These are phyloP conservation scores for Drosophila engyochracea DNA, from an alignment of 2,888 invertebrate species.

Conservation along the genomic window DNA sequence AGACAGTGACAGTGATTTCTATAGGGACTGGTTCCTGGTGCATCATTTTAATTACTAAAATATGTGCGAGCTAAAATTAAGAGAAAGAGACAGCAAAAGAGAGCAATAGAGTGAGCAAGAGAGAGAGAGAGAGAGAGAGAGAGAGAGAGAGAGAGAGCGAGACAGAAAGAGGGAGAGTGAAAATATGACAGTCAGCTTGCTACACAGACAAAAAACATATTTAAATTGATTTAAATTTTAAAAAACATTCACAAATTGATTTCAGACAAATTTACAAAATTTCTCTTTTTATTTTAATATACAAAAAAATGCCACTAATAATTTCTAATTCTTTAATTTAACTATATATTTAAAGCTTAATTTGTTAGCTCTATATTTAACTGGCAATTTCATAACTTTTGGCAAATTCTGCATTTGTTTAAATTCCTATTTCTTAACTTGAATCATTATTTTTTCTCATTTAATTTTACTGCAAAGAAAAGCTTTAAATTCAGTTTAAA, in stretches of 20 bases:
- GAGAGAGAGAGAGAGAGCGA: not conserved
- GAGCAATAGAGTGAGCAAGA: not conserved
- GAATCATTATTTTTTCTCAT: not conserved
- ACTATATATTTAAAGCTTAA: not conserved
- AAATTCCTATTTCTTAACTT: not conserved
- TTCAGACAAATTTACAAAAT: not conserved
- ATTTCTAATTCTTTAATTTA: not conserved
- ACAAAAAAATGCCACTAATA: too few species aligned
- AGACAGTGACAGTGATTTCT: conserved; percentile 71
- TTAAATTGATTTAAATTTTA: not conserved
- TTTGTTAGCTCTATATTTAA: not conserved
- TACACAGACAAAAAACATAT: not conserved
- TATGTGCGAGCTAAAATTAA: conserved; percentile 75
- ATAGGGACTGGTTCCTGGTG: conserved; percentile 83
- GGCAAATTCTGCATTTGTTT: not conserved
- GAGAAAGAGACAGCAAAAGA: conserved; percentile 20
- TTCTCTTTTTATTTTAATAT: too few species aligned
- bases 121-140: not conserved
- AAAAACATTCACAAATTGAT: not conserved
- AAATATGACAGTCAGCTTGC: conserved; percentile 1
- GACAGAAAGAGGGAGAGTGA: not conserved
- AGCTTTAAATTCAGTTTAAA: not conserved
- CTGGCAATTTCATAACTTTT: not conserved
- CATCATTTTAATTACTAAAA: conserved; percentile 81
- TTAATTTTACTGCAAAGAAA: not conserved